These are phyloP conservation scores for Tricholauxania praeusta DNA, from an alignment of 2,888 invertebrate genomes.

Conservation along the genomic window DNA sequence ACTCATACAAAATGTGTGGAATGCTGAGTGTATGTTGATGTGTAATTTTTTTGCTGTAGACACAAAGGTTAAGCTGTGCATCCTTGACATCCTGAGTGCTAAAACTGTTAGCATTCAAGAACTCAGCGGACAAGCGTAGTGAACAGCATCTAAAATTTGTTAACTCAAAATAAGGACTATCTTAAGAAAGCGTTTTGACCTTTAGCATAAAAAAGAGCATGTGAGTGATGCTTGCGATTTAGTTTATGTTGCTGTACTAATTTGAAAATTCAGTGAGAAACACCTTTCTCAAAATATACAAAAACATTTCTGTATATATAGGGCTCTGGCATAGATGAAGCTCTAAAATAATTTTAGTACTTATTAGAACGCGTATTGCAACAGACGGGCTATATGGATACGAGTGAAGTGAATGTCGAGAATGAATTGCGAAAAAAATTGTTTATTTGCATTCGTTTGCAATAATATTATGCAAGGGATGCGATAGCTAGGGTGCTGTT, in stretches of 20 bases:
- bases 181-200: background rate
- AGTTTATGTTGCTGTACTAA: background rate
- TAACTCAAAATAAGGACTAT: background rate
- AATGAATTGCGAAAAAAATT: background rate
- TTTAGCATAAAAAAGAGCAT: too few relatives aligned
- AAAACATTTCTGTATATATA: slow-evolving; percentile 42
- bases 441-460: too few relatives aligned
- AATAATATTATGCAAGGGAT: too few relatives aligned
- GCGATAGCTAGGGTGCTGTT: too few relatives aligned
- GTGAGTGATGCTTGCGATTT: background rate
- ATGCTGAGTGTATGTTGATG: too few relatives aligned
- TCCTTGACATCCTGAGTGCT: background rate
- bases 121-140: background rate
- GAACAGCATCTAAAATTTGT: background rate
- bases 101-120: slow-evolving; percentile 8
- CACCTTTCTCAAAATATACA: too few relatives aligned
- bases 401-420: background rate
- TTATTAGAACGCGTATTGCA: slow-evolving; percentile 66
- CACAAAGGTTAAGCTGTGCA: background rate
- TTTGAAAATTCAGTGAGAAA: too few relatives aligned
- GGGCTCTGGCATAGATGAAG: slow-evolving; percentile 50
- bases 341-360: slow-evolving; percentile 63
- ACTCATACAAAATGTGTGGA: too few relatives aligned
- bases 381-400: slow-evolving; percentile 60
- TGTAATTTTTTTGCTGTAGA: too few relatives aligned